phyloP scores from a whole-genome alignment of 2,888 invertebrate genomes.

The Troides aeacus region DNA sequence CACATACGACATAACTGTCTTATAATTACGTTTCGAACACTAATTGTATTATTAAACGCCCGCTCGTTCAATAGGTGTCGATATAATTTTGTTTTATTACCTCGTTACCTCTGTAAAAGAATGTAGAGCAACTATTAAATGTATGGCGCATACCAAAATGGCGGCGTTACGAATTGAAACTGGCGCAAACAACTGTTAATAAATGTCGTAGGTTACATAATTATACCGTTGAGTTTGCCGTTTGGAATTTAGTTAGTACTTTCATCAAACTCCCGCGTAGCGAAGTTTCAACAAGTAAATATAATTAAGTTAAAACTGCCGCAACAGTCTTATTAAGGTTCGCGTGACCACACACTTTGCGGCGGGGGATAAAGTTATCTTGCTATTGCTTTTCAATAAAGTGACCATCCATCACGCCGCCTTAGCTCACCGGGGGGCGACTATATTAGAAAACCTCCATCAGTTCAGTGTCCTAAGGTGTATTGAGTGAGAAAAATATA shows the following conservation, averaged over 20 bases:
- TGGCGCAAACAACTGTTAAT: slow-evolving; percentile 20
- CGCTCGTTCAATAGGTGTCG: slow-evolving; percentile 2
- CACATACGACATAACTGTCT: slow-evolving; percentile 5
- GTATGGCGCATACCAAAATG: slow-evolving; percentile 19
- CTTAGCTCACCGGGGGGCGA: slow-evolving; percentile 70
- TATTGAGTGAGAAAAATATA: slow-evolving; percentile 18
- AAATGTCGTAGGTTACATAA: slow-evolving; percentile 16
- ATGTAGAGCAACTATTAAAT: slow-evolving; percentile 2
- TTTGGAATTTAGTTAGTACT: slow-evolving; percentile 23
- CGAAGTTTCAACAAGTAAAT: slow-evolving; percentile 18
- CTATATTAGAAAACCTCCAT: slow-evolving; percentile 77
- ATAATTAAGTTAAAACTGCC: slow-evolving; percentile 51
- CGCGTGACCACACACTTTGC: slow-evolving; percentile 64
- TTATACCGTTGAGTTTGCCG: slow-evolving; percentile 14
- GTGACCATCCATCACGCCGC: slow-evolving; percentile 74
- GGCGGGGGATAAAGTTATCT: slow-evolving; percentile 44
- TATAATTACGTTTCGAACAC: slow-evolving; percentile 12
- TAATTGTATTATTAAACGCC: slow-evolving; percentile 9
- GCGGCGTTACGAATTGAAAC: slow-evolving; percentile 12
- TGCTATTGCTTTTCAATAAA: slow-evolving; percentile 76
- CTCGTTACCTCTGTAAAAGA: neutral
- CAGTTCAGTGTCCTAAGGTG: slow-evolving; percentile 45
- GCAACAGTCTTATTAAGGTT: slow-evolving; percentile 55
- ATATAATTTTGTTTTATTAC: slow-evolving; percentile 12
- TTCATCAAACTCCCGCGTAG: slow-evolving; percentile 14